These are phyloP conservation scores for Puma concolor DNA, from an alignment of 2,113 vertebrate species.

Conservation along the genomic window DNA sequence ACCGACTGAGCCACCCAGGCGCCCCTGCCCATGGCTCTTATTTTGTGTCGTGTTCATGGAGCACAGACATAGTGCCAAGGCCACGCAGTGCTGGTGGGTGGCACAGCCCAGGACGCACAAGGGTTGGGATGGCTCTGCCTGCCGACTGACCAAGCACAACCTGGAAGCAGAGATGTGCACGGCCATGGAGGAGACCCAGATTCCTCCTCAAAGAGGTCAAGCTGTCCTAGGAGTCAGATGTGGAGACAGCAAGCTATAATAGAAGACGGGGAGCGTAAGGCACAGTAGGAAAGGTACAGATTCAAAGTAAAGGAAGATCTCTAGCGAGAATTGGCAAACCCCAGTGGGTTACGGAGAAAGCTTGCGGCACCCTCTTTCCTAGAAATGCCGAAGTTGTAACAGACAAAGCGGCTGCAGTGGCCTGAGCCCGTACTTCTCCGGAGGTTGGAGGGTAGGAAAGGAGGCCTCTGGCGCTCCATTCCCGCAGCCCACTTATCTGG, in stretches of 20 bases:
- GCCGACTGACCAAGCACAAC: neutral
- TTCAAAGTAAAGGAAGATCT: constrained; percentile 49
- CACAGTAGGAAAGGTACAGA: neutral
- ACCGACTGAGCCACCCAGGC: too few relatives aligned
- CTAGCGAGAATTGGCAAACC: constrained; percentile 37
- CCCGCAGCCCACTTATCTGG: neutral
- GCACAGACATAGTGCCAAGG: neutral
- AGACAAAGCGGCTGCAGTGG: neutral
- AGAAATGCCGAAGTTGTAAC: neutral
- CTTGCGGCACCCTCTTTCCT: constrained; percentile 54
- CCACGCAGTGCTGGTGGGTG: fast-evolving
- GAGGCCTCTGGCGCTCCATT: neutral
- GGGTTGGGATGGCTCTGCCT: neutral
- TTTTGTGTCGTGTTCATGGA: too few relatives aligned
- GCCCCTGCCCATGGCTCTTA: too few relatives aligned
- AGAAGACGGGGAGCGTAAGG: neutral
- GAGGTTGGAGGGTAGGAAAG: neutral
- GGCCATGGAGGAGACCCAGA: neutral
- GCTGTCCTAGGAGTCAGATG: neutral
- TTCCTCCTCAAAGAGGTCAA: neutral
- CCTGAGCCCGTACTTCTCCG: fast-evolving
- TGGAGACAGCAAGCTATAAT: neutral
- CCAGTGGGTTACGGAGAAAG: constrained; percentile 14
- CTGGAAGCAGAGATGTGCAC: neutral
- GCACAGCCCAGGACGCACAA: neutral